Base-by-base conservation (phyloP, 2,888 invertebrate species). In the Lepidochitona cinerea region DNA sequence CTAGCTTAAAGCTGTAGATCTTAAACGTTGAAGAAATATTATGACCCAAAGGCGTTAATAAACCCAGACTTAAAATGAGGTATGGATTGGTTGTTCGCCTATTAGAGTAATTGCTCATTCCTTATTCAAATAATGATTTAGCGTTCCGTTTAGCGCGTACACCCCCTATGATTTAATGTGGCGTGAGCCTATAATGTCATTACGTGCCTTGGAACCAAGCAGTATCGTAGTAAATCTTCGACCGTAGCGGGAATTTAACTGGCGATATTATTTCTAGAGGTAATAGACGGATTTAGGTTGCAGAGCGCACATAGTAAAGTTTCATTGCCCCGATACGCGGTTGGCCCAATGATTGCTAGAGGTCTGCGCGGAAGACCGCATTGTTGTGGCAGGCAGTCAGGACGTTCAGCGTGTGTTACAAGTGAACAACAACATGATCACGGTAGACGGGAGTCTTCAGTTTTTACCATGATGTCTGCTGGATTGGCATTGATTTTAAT, bases 101-200 rank as follows among this genome's bases (percentile, higher is more conserved):
- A 59, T 59, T 26, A 59, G 12, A 1, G 32, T 59, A 59, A 59
- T 59, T 59, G 59, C 32, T 59, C 59, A 59, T 59, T 59, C 3
- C 59, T 59, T 59, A 59, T 59, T 59, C 59, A 59, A 59, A 59
- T 59, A 59, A 59, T 59, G 23, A 59, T 29, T 59, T 59, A 23
- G 59, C 59, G 59, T 59, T 59, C 59, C 32, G 4, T 59, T 29
- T 29, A 59, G 59, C 59, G 59, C 23, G 23, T 32, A 23, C 59
- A 59, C 59, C 59, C 59, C 59, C 59, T 59, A 14, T 26, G 59
- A 14, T 26, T 26, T 59, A 32, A 29, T 4, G 2, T 2, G 3
- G 49, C 49, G 7, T n/a, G n/a, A n/a, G n/a, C n/a, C n/a, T n/a
- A n/a, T n/a, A n/a, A n/a, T n/a, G n/a, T n/a, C n/a, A n/a, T n/a